Base-by-base conservation (phyloP, 1,140 invertebrate species). In the Lepidurus couesii region DNA sequence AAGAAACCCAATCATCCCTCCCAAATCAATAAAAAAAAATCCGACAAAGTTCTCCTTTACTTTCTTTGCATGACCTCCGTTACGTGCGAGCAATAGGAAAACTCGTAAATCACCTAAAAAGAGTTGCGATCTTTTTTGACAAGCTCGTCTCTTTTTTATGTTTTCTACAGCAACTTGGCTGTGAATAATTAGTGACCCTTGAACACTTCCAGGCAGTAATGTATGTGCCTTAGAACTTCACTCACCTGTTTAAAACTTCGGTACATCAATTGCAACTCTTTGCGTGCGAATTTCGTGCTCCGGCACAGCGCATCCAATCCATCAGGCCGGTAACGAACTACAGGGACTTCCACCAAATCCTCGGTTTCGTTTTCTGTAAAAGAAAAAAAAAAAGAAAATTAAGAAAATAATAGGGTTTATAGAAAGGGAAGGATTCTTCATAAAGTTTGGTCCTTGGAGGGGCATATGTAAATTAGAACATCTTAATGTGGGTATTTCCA, bases 191-290 rank as follows among this genome's bases (percentile, higher is more conserved):
- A 4, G 34, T 4, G 34, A 34, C 34, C 34, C 34, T 34, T 34
- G 34, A 65, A n/a, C 8, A 21, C 53, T 13, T 13, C 3, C n/a
- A 21, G 53, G 21, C 16, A 13, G 3, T 65, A 16, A 9, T 65
- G n/a, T 65, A 16, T 13, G 21, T 65, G 16, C 53, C 21, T 13
- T n/a, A 65, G 13, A 65, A 13, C 53, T 65, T 65, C n/a, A 80
- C 81, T 81, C 81, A 89, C 88, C 84, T 89, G 88, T 82, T 89
- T 89, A 82, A 89, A 89, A 34, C 88, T 87, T 80, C 88, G 83
- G 82, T 89, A 89, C 85, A 89, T 88, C 26, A 88, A 85, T 80
- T 89, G 86, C 44, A 89, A 83, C 82, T 89, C 88, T 81, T 88
- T 87, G 75, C 84, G 82, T 16, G 83, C 84, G 82, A 89, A 89